Conservation (phyloP, 2,113 vertebrate genomes). For the Gila orcuttii region DNA sequence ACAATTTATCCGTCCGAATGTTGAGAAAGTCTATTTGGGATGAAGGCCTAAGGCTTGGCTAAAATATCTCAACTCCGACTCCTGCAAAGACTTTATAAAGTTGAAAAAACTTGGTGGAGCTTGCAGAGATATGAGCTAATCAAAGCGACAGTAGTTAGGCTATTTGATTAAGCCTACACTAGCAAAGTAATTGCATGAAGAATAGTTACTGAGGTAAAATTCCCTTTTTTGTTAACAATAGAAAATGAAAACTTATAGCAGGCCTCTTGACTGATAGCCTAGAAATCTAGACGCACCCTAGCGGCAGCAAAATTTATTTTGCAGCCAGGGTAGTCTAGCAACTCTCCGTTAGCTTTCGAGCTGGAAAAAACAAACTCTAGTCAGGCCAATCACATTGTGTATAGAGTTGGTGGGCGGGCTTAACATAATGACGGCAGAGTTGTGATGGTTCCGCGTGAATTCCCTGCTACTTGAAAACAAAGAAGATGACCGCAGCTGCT, state of each 20-base stretch:
- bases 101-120: neutral
- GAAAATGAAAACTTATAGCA: neutral
- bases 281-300: too few species aligned
- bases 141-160: conserved; percentile 8
- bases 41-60: conserved; percentile 14
- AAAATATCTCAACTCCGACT: conserved; percentile 11
- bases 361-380: too few species aligned
- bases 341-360: too few species aligned
- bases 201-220: neutral
- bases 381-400: too few species aligned
- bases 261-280: neutral
- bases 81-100: neutral
- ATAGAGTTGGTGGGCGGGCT: too few species aligned
- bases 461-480: too few species aligned
- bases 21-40: conserved; percentile 20
- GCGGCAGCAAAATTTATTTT: too few species aligned
- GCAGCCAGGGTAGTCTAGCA: too few species aligned
- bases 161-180: conserved; percentile 7
- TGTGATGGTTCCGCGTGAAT: too few species aligned
- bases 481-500: too few species aligned
- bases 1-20: conserved; percentile 35
- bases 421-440: too few species aligned
- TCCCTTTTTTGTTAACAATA: neutral
- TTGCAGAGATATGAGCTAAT: neutral
- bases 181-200: neutral